Base-by-base conservation (phyloP, 2,888 invertebrate species). In the Drosophila colorata region DNA sequence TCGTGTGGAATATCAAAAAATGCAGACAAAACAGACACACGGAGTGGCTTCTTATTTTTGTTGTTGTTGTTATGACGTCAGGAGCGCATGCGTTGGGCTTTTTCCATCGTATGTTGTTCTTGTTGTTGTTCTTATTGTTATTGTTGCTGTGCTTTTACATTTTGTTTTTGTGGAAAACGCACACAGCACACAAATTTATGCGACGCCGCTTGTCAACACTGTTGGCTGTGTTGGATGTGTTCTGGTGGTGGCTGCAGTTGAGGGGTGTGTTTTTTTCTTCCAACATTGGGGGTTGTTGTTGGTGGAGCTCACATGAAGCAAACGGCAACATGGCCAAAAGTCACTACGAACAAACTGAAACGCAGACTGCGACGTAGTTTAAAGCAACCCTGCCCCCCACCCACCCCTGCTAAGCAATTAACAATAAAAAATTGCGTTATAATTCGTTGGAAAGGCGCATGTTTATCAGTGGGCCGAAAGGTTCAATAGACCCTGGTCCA, bases 361-460 rank as follows among this genome's bases (percentile, higher is more conserved):
- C 49, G 59, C 68, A 63, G 52, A 55, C 46, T 65, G 80, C 65
- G 68, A 65, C 73, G 77, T 47, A 81, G 67, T 69, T 59, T 28
- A 60, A 53, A 60, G 46, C 38, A 53, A 40, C 25, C 46, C 68
- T n/a, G 4, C 7, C 4, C 13, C 23, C 8, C 0, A 7, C 23
- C 5, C 16, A 11, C 31, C 14, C 20, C 31, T 23, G 18, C 28
- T 41, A 25, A 49, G 31, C 74, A 80, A 74, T 80, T 73, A 81
- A 73, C 59, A 80, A 46, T 20, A 68, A 68, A 38, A 64, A 89
- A 89, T 69, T 85, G 86, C 88, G 89, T 69, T 89, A 78, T 81
- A 88, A 70, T 75, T 75, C 71, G 48, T 46, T 59, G 14, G 43
- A 58, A 35, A 53, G 18, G 49, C 55, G 49, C 44, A 65, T 61